Evolutionary conservation across 2,113 vertebrate genomes (phyloP), one percentile per base, ranked within the genome.

Genomic region (Sylvilagus bachmani): DNA sequence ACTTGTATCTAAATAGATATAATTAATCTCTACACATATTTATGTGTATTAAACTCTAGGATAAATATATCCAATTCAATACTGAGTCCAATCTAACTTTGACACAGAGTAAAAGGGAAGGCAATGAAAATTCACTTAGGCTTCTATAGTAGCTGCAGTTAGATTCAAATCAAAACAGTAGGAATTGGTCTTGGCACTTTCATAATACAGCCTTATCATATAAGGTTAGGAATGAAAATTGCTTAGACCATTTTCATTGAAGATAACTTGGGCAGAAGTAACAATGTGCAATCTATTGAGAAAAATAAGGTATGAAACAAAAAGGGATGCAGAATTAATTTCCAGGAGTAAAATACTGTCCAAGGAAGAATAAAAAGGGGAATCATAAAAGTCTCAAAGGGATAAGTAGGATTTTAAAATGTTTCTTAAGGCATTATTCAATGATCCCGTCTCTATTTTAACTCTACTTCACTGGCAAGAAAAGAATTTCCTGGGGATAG

Each of bases 231-330:
- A 92, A 93, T 44, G 58, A 97, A 97, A 96, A 94, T 91, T 61
- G 90, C 94, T 89, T 94, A 83, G 95, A 67, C 19, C 83, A 94
- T 89, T 93, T 94, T 96, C 80, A 98, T 90, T 97, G 96, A 98
- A 83, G 88, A 86, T 93, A 98, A 98, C 81, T 96, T 98, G 88
- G 94, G 97, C 97, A 98, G 97, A 98, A 98, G 91, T 97, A 98
- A 97, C 93, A 97, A 98, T 93, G 92, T 90, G 24, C 70, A 89
- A 77, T 51, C 95, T 74, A 97, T 53, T 97, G 82, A 95, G 53
- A 96, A 93, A 91, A 97, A 95, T 92, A 97, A 96, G 83, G 44
- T 75, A 90, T 92, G 93, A 97, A 98, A 97, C 96, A 97, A 97
- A 96, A 92, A 95, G 92, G 93, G 90, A 55, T 97, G 83, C 90